Conservation (phyloP, 2,113 vertebrate species). For the Sinocyclocheilus anophthalmus region DNA sequence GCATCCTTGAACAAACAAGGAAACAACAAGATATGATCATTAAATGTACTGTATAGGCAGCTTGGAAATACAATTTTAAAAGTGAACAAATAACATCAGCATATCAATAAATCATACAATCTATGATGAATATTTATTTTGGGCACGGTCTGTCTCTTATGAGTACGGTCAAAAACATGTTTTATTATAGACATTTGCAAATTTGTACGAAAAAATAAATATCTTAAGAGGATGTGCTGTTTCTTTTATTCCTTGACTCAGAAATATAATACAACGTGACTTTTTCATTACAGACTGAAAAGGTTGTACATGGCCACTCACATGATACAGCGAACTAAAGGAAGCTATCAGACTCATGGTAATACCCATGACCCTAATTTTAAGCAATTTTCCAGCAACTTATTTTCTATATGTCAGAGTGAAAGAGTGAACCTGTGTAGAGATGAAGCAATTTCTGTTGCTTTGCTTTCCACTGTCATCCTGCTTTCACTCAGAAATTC, state of each 20-base stretch:
- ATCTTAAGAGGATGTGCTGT: neutral
- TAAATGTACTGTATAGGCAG: neutral
- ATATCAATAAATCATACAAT: neutral
- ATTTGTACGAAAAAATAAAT: constrained; percentile 6
- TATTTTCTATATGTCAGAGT: neutral
- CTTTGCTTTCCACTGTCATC: neutral
- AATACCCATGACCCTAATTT: neutral
- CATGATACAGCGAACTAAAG: neutral
- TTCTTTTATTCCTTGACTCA: neutral
- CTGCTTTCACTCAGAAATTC: neutral
- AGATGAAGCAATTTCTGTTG: neutral
- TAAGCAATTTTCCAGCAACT: neutral
- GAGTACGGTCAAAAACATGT: neutral
- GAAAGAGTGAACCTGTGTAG: neutral
- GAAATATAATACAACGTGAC: neutral
- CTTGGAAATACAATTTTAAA: neutral
- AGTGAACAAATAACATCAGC: neutral
- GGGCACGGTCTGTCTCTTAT: neutral
- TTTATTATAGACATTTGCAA: neutral
- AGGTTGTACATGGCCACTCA: neutral
- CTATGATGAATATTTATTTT: neutral
- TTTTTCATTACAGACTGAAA: neutral
- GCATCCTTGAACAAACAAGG: constrained; percentile 3
- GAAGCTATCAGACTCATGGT: neutral
- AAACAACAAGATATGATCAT: neutral